phyloP scores from a whole-genome alignment of 2,113 vertebrate genomes.

The Coryphaenoides rupestris region DNA sequence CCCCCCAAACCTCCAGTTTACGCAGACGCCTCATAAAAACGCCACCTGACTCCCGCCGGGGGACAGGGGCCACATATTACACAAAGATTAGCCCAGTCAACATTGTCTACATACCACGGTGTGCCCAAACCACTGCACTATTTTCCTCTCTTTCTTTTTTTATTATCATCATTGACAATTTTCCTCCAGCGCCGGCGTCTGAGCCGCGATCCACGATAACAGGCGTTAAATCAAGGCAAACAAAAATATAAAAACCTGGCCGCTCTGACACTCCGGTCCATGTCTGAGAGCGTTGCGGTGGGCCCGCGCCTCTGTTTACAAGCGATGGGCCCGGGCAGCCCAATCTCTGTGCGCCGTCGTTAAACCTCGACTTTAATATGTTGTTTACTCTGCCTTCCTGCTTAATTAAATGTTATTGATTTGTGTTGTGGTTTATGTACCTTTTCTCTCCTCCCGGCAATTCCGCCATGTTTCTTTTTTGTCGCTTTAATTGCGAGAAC shows the following conservation, averaged over 20 bases:
- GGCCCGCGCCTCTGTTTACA: constrained; percentile 38
- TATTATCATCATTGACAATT: constrained; percentile 32
- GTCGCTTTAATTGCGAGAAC: no score
- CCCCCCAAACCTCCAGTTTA: no score
- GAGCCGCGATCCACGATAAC: constrained; percentile 27
- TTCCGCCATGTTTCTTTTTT: constrained; percentile 32
- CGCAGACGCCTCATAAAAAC: no score
- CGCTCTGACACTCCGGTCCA: constrained; percentile 29
- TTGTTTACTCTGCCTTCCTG: constrained; percentile 52
- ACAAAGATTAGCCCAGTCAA: no score
- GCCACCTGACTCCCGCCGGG: no score
- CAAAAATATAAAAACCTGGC: constrained; percentile 29
- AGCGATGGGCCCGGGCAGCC: constrained; percentile 14
- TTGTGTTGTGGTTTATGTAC: constrained; percentile 54
- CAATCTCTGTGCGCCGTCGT: constrained; percentile 36
- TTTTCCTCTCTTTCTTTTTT: constrained; percentile 20
- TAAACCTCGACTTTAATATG: constrained; percentile 42
- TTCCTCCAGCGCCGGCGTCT: constrained; percentile 5
- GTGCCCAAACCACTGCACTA: constrained; percentile 22
- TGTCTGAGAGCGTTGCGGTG: constrained; percentile 23
- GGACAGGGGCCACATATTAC: no score
- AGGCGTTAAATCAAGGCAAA: constrained; percentile 33
- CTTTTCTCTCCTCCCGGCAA: constrained; percentile 39
- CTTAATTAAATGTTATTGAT: constrained; percentile 68
- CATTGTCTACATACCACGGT: constrained; percentile 17